These are phyloP conservation scores for Ammospiza maritima DNA, from an alignment of 2,797 vertebrate species.

Conservation along the genomic window DNA sequence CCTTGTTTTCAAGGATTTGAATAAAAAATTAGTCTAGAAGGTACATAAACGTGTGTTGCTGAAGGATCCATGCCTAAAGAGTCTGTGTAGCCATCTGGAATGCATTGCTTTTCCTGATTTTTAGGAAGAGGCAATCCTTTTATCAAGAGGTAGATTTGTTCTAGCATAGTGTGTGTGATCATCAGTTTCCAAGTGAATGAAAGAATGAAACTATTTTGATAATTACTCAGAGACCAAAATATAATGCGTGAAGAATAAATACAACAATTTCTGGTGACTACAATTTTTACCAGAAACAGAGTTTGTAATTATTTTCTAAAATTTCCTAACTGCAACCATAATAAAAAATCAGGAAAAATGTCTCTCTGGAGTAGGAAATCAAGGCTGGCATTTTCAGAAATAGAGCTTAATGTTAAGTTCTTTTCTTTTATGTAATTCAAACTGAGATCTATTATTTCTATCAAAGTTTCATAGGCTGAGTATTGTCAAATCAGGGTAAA, in stretches of 20 bases:
- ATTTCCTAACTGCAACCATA: background rate
- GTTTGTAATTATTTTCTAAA: background rate
- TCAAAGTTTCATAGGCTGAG: background rate
- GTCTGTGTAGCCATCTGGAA: background rate
- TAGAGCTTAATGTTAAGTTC: background rate
- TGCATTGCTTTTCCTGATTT: background rate
- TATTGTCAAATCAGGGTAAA: background rate
- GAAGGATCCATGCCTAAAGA: background rate
- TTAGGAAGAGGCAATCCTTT: background rate
- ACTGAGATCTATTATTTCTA: background rate
- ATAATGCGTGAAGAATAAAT: background rate
- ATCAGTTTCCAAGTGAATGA: background rate
- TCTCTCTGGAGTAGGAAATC: background rate
- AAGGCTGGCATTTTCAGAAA: background rate
- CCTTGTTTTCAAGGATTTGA: background rate
- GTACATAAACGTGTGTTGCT: fast-evolving
- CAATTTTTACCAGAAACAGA: background rate
- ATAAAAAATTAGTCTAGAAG: background rate
- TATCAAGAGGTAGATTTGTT: background rate
- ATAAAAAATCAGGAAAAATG: background rate
- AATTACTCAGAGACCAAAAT: background rate
- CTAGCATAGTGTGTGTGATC: background rate
- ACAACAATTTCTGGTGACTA: background rate
- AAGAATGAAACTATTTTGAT: background rate
- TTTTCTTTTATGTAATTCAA: background rate